phyloP scores from a whole-genome alignment of 2,113 vertebrate genomes.

The Pelobates fuscus region DNA sequence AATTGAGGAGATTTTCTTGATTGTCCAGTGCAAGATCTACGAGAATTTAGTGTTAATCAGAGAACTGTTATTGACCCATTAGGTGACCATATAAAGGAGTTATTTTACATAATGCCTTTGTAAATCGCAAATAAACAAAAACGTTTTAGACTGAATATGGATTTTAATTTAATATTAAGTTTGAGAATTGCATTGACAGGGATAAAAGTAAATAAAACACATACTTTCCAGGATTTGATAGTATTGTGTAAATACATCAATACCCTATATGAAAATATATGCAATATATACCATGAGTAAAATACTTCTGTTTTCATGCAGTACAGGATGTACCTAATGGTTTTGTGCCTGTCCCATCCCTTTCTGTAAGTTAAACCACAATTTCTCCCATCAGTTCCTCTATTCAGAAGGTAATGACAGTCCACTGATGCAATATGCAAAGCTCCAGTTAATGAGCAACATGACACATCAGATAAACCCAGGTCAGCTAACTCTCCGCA shows the following conservation, averaged over 20 bases:
- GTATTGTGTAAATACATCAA: background rate
- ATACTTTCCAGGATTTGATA: too few species aligned
- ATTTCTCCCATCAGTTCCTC: conserved; percentile 42
- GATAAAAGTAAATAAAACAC: too few species aligned
- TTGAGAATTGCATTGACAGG: too few species aligned
- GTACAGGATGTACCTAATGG: conserved; percentile 29
- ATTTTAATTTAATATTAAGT: too few species aligned
- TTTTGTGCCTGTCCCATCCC: background rate
- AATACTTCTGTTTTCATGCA: conserved; percentile 1
- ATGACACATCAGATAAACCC: conserved; percentile 42
- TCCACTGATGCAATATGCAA: conserved; percentile 32
- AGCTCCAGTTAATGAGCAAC: conserved; percentile 13
- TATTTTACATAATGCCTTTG: too few species aligned
- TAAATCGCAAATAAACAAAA: too few species aligned
- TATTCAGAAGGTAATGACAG: conserved; percentile 27
- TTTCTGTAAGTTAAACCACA: conserved; percentile 48
- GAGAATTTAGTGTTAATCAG: too few species aligned
- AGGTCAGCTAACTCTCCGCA: conserved; percentile 21
- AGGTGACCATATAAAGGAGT: too few species aligned
- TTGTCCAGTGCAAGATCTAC: too few species aligned
- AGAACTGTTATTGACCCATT: too few species aligned
- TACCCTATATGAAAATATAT: background rate
- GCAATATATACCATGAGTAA: conserved; percentile 3
- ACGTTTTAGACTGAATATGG: too few species aligned
- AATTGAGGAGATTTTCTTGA: too few species aligned